Percentiles rank a stretch among this genome's conserved stretches.
These are phyloP conservation scores for Paralichthys olivaceus DNA, from an alignment of 2,113 vertebrate species.

Conservation along the genomic window DNA sequence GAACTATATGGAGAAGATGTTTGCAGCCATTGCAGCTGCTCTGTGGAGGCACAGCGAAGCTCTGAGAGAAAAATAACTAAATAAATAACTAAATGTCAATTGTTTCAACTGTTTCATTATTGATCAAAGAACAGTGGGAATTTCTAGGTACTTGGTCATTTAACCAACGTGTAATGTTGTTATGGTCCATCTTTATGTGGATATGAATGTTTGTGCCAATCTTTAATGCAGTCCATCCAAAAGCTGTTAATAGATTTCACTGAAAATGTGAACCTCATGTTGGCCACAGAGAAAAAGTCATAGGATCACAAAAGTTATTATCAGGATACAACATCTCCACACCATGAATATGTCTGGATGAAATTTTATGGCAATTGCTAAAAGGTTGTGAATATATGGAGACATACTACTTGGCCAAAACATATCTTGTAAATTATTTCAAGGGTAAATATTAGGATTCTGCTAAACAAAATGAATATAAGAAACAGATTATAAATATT, in stretches of 20 bases:
- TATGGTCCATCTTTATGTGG: background rate
- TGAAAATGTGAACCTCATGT: background rate
- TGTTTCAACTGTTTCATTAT: no score
- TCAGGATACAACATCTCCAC: background rate
- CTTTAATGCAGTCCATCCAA: background rate
- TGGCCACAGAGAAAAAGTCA: background rate
- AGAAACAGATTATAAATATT: constrained; percentile 9
- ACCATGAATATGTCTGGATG: background rate
- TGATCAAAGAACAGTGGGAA: no score
- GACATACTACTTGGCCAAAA: background rate
- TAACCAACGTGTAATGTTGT: background rate
- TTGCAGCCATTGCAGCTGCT: background rate
- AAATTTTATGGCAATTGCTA: background rate
- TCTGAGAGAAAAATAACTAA: background rate
- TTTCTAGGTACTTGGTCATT: no score
- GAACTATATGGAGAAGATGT: background rate
- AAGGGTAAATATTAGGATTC: constrained; percentile 45
- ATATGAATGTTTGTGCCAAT: background rate
- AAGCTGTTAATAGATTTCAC: background rate
- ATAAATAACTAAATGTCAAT: background rate
- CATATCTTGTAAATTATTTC: background rate
- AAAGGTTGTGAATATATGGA: background rate
- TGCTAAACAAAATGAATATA: constrained; percentile 27
- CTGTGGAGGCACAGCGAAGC: background rate
- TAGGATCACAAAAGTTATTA: background rate